phyloP scores from a whole-genome alignment of 1,140 invertebrate genomes.

The Atta colombica region DNA sequence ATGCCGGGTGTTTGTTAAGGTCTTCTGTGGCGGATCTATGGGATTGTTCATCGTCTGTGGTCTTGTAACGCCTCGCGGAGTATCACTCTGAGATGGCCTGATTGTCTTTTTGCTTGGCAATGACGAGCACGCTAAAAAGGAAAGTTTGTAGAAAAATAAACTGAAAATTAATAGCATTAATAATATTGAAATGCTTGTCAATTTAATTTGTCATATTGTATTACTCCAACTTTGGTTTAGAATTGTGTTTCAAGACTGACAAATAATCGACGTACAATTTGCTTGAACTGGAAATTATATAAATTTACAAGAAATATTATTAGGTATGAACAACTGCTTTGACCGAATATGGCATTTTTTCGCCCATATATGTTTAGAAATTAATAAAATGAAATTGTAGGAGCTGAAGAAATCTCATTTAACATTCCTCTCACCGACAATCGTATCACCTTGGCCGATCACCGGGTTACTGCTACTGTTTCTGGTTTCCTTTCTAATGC shows the following conservation, averaged over 20 bases:
- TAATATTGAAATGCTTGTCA: no score
- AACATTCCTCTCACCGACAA: slow-evolving; percentile 72
- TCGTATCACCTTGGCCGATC: slow-evolving; percentile 76
- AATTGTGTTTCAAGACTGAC: no score
- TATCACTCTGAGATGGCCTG: slow-evolving; percentile 51
- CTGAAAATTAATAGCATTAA: neutral
- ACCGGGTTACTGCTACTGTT: slow-evolving; percentile 36
- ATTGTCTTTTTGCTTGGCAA: slow-evolving; percentile 67
- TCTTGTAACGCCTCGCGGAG: slow-evolving; percentile 36
- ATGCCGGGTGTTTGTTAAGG: slow-evolving; percentile 28
- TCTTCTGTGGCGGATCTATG: slow-evolving; percentile 32
- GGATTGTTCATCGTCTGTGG: slow-evolving; percentile 41
- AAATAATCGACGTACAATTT: no score
- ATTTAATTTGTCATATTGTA: no score
- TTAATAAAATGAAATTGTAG: neutral
- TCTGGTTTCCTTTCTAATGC: slow-evolving; percentile 80
- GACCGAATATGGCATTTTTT: no score
- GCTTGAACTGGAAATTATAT: no score
- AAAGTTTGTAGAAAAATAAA: neutral
- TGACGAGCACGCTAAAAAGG: slow-evolving; percentile 37
- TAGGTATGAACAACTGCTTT: no score
- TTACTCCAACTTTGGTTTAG: no score
- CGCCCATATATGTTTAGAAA: no score
- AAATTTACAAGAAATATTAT: no score
- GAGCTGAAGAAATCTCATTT: neutral